Conservation (phyloP, 37 sponge, comb jelly and placozoan genomes). For the Cliona cf. orientalis region DNA sequence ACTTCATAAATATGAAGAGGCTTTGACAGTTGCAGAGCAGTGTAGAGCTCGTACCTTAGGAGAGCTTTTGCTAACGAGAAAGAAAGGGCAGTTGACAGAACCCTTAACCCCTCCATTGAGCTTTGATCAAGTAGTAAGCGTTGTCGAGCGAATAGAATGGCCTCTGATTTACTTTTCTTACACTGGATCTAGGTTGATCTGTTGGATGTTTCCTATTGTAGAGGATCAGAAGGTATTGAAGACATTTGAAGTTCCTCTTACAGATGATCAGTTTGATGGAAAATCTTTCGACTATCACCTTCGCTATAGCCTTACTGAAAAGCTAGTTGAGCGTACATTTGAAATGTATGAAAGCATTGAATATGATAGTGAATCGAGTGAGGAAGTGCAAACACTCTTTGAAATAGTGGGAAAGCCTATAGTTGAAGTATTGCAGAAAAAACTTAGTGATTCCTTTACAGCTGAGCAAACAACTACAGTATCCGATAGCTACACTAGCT, state of each 20-base stretch:
- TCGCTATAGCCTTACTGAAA: slow-evolving; percentile 52
- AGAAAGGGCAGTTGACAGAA: background rate
- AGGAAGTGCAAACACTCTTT: slow-evolving; percentile 58
- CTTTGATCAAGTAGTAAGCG: slow-evolving; percentile 9
- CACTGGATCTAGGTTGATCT: slow-evolving; percentile 58
- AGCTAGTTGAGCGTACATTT: slow-evolving; percentile 40
- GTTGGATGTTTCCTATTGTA: slow-evolving; percentile 58
- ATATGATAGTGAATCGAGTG: slow-evolving; percentile 23
- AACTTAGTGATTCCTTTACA: background rate
- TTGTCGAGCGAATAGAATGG: slow-evolving; percentile 16
- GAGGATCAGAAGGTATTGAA: slow-evolving; percentile 15
- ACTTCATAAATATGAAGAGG: slow-evolving; percentile 31
- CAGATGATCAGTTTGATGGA: slow-evolving; percentile 60
- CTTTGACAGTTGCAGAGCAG: slow-evolving; percentile 62
- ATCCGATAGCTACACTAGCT: slow-evolving; percentile 65
- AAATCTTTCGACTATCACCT: slow-evolving; percentile 66
- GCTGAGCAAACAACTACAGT: slow-evolving; percentile 33
- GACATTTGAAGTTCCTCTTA: slow-evolving; percentile 52
- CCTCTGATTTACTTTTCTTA: slow-evolving; percentile 68
- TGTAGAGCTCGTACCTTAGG: slow-evolving; percentile 76
- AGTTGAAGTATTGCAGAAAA: slow-evolving; percentile 10
- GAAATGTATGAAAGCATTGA: slow-evolving; percentile 32
- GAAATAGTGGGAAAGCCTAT: slow-evolving; percentile 43
- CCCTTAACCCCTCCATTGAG: slow-evolving; percentile 37
- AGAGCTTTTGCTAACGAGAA: slow-evolving; percentile 62